These are phyloP conservation scores for Gari tellinella DNA, from an alignment of 2,888 invertebrate genomes.

Conservation along the genomic window DNA sequence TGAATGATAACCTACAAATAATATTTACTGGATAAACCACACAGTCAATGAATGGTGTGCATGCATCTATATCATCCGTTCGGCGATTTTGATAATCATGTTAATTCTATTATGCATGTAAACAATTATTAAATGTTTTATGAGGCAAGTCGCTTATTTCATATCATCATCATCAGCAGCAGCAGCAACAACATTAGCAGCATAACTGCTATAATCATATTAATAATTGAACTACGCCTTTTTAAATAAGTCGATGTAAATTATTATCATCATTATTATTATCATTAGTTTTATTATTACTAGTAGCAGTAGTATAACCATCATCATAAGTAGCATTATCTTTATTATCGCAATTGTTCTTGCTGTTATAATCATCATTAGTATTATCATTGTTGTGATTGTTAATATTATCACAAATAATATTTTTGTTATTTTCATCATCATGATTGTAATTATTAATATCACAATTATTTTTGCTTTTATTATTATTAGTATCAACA, in stretches of 20 bases:
- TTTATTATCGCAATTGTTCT: neutral
- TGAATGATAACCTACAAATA: too few relatives aligned
- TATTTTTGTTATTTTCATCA: constrained; percentile 23
- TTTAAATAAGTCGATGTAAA: too few relatives aligned
- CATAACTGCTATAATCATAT: neutral
- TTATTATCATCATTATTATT: constrained; percentile 7
- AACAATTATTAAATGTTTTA: too few relatives aligned
- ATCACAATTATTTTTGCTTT: constrained; percentile 11
- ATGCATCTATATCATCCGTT: too few relatives aligned
- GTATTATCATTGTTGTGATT: constrained; percentile 11
- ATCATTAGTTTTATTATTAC: neutral
- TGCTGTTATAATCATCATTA: neutral
- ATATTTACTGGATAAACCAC: too few relatives aligned
- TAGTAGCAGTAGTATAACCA: constrained; percentile 1
- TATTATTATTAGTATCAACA: neutral
- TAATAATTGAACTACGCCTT: neutral
- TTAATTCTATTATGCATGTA: too few relatives aligned
- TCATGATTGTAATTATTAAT: constrained; percentile 20
- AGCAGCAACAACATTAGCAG: neutral
- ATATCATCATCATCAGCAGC: neutral
- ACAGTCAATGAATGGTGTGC: too few relatives aligned
- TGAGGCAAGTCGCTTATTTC: neutral
- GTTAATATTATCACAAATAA: constrained; percentile 19
- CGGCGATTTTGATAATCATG: too few relatives aligned
- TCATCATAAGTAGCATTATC: neutral